phyloP scores from a whole-genome alignment of 2,888 invertebrate genomes.

The Ophion slaviceki region DNA sequence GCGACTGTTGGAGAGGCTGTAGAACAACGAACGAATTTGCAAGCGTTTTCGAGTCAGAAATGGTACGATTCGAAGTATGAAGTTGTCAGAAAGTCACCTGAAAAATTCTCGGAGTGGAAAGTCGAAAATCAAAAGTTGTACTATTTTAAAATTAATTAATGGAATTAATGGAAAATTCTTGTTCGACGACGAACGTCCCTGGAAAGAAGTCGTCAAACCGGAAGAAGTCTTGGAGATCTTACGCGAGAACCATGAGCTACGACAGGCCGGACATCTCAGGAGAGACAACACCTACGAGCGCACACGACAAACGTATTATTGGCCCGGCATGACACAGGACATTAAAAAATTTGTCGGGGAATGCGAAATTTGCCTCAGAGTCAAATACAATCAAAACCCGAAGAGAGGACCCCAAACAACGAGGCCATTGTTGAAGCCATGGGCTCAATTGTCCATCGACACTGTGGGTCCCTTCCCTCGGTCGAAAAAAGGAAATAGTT shows the following conservation, averaged over 20 bases:
- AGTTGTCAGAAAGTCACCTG: slow-evolving; percentile 5
- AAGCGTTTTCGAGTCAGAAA: background rate
- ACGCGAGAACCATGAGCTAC: slow-evolving; percentile 44
- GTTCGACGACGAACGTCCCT: slow-evolving; percentile 22
- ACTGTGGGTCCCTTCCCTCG: slow-evolving; percentile 42
- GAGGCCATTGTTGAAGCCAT: slow-evolving; percentile 37
- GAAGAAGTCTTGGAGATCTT: slow-evolving; percentile 36
- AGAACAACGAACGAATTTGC: too few relatives aligned
- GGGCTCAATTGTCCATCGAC: slow-evolving; percentile 51
- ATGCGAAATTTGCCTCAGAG: slow-evolving; percentile 18
- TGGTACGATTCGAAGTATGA: slow-evolving; percentile 17
- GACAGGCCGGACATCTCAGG: background rate
- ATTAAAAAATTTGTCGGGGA: slow-evolving; percentile 8
- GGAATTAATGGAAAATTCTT: slow-evolving; percentile 39
- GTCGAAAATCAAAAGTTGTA: background rate
- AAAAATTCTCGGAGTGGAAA: slow-evolving; percentile 21
- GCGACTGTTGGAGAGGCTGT: too few relatives aligned
- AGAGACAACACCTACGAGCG: slow-evolving; percentile 57
- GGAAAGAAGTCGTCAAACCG: slow-evolving; percentile 43
- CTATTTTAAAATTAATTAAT: slow-evolving; percentile 38
- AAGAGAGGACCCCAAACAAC: slow-evolving; percentile 39
- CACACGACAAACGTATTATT: slow-evolving; percentile 55
- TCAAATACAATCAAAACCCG: slow-evolving; percentile 23
- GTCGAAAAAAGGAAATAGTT: slow-evolving; percentile 38
- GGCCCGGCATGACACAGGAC: slow-evolving; percentile 47